Base-by-base conservation (phyloP, 2,888 invertebrate species). In the Trichogramma dendrolimi region DNA sequence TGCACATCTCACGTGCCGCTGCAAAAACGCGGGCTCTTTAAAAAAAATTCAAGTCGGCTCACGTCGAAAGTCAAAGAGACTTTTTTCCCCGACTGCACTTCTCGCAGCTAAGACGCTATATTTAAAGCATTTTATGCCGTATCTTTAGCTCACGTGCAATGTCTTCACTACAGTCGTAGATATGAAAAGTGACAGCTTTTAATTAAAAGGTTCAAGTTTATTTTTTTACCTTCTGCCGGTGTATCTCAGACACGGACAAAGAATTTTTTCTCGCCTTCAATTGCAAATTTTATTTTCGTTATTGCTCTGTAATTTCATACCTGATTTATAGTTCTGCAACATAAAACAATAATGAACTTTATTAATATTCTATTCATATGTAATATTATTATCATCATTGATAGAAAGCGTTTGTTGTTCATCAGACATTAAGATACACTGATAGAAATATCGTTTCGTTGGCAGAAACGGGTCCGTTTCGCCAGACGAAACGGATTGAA, bases 161-260 rank as follows among this genome's bases (percentile, higher is more conserved):
- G 27, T 27, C 27, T 27, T 27, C 27, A 27, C 40, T 7, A 27
- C 10, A 8, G 14, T 40, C 53, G 43, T 44, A 47, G 69, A 69
- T 68, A 70, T 63, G 62, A 56, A 61, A 50, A 46, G 61, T 59
- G 70, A 67, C 65, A 65, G 65, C 69, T 70, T 71, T 71, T 70
- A 72, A 72, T 73, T 71, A 71, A 70, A 70, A 69, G 70, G 70
- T 71, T 68, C 67, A 69, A 63, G 68, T 67, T 67, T 71, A 64
- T 58, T 51, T 47, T 56, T 41, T 53, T 57, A 57, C 46, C 65
- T 54, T n/a, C 39, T 40, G 40, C 6, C 27, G 27, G 27, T 52
- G 40, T 54, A 58, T n/a, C 61, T 39, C 47, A 8, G 11, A 46
- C 8, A n/a, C n/a, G 2, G 46, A 3, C 46, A 46, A 46, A 10